Percentiles rank a stretch among this genome's conserved stretches.
Conservation (phyloP, 2,888 invertebrate genomes). For the Dynastes tityus region DNA sequence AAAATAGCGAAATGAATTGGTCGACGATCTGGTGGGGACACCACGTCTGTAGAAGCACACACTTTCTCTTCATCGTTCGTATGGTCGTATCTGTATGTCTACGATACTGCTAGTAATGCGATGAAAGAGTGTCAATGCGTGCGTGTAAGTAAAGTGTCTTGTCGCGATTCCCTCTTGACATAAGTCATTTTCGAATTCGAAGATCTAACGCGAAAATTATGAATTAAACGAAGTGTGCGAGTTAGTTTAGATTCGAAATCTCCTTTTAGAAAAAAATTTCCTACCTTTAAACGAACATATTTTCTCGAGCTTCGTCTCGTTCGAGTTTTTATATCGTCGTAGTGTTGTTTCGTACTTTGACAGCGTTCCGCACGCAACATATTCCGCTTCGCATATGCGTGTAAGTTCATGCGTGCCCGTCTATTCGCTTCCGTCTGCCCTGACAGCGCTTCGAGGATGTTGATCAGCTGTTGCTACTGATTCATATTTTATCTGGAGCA, state of each 20-base stretch:
- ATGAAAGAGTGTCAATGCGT: slow-evolving; percentile 39
- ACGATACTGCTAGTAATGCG: slow-evolving; percentile 45
- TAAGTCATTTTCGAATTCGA: background rate
- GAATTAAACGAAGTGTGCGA: background rate
- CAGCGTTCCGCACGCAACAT: background rate
- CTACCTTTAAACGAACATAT: background rate
- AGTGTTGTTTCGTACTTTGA: slow-evolving; percentile 12
- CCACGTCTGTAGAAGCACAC: slow-evolving; percentile 55
- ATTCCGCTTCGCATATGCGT: background rate
- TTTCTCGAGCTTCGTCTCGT: background rate
- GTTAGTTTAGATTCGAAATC: background rate
- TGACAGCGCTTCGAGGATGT: slow-evolving; percentile 50
- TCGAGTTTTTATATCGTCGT: slow-evolving; percentile 18
- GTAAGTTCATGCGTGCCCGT: slow-evolving; percentile 2
- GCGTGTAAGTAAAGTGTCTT: slow-evolving; percentile 31
- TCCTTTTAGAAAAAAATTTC: too few relatives aligned
- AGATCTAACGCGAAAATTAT: background rate
- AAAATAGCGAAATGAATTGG: slow-evolving; percentile 44
- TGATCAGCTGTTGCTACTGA: slow-evolving; percentile 52
- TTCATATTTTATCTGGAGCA: slow-evolving; percentile 46
- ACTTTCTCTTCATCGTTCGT: slow-evolving; percentile 56
- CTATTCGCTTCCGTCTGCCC: slow-evolving; percentile 26
- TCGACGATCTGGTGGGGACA: slow-evolving; percentile 52
- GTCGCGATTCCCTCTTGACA: background rate
- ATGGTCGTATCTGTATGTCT: slow-evolving; percentile 45